Percentiles rank a stretch among this genome's conserved stretches.
phyloP scores from a whole-genome alignment of 2,797 vertebrate genomes.

The Setipinna tenuifilis region DNA sequence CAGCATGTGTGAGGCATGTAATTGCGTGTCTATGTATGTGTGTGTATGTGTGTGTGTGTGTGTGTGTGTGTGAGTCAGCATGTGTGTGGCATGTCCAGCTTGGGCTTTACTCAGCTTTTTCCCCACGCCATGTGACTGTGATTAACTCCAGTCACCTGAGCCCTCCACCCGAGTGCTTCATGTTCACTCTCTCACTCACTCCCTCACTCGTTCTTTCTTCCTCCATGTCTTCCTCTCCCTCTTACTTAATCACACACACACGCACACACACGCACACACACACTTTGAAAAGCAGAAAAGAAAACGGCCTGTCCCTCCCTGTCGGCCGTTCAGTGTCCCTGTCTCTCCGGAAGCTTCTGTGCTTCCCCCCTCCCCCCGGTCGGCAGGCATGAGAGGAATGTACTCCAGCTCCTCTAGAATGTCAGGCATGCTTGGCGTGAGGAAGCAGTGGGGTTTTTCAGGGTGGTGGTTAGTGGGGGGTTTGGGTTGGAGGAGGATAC shows the following conservation, averaged over 20 bases:
- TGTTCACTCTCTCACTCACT: conserved; percentile 30
- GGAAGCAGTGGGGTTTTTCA: conserved; percentile 46
- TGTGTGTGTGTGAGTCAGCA: conserved; percentile 13
- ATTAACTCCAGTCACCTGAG: conserved; percentile 71
- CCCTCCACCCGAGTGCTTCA: conserved; percentile 10
- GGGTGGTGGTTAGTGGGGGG: conserved; percentile 2
- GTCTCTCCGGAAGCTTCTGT: conserved; percentile 47
- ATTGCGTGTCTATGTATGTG: too few species aligned
- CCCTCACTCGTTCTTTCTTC: conserved; percentile 19
- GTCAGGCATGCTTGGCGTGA: conserved; percentile 66
- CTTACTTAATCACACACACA: conserved; percentile 31
- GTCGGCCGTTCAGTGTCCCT: not conserved
- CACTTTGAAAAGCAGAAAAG: not conserved
- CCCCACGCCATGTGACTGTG: conserved; percentile 66
- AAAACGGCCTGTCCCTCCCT: conserved; percentile 31
- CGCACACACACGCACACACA: too few species aligned
- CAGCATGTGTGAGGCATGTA: conserved; percentile 6
- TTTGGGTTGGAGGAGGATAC: not conserved
- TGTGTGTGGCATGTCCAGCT: conserved; percentile 3
- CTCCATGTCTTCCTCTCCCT: not conserved
- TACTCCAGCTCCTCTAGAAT: conserved; percentile 71
- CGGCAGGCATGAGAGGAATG: conserved; percentile 71
- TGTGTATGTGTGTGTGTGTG: conserved; percentile 29
- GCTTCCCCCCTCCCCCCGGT: conserved; percentile 42
- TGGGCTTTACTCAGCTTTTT: conserved; percentile 20